Evolutionary conservation across 2,113 vertebrate genomes (phyloP).

Genomic region (Pterocles burchelli): DNA sequence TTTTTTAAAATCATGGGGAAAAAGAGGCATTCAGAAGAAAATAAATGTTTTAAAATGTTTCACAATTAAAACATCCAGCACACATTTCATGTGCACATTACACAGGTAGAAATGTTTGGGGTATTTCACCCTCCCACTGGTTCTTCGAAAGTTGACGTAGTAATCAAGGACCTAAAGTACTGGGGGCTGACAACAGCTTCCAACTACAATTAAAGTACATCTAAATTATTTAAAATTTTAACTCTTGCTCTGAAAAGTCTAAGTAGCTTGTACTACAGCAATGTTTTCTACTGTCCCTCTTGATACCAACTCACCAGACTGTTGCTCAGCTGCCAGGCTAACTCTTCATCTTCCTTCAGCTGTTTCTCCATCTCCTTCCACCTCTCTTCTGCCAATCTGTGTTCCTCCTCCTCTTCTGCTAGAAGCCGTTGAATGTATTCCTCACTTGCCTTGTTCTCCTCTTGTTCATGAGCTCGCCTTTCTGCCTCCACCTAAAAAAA

Average conservation of each 20-base stretch:
- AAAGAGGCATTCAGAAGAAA: background rate
- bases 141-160: background rate
- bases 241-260: background rate
- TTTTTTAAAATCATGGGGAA: background rate
- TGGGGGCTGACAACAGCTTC: background rate
- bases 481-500: constrained; percentile 84
- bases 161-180: background rate
- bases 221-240: background rate
- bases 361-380: constrained; percentile 76
- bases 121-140: background rate
- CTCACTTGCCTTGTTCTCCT: constrained; percentile 87
- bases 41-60: background rate
- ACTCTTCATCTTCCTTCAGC: constrained; percentile 82
- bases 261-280: background rate
- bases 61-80: background rate
- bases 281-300: background rate
- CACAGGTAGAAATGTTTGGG: background rate
- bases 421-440: constrained; percentile 86
- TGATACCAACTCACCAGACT: constrained; percentile 78
- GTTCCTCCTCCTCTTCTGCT: constrained; percentile 81
- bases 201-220: background rate
- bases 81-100: background rate
- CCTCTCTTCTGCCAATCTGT: constrained; percentile 72
- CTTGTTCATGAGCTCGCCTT: constrained; percentile 81
- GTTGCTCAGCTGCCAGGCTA: constrained; percentile 83